Percentiles rank a stretch among this genome's conserved stretches.
Evolutionary conservation across 2,888 invertebrate species (phyloP).

Genomic region (Odontocerum albicorne): DNA sequence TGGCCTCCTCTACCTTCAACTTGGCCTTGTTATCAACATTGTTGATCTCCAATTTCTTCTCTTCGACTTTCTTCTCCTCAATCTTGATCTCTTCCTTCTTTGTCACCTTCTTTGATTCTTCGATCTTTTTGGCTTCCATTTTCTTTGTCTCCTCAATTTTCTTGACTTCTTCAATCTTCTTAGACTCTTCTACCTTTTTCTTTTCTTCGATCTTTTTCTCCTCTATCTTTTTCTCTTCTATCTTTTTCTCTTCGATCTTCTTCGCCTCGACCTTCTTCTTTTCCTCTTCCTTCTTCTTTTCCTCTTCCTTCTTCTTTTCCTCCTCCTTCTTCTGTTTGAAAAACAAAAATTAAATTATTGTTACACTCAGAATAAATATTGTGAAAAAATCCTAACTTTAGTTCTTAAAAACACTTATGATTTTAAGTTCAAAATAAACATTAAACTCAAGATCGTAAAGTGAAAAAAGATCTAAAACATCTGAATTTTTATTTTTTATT

Average conservation of each 20-base stretch:
- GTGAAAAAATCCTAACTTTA: too few species aligned
- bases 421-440: too few species aligned
- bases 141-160: constrained; percentile 58
- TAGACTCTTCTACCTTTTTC: constrained; percentile 52
- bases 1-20: constrained; percentile 50
- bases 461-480: too few species aligned
- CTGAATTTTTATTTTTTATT: too few species aligned
- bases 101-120: constrained; percentile 38
- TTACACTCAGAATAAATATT: neutral
- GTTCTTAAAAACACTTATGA: too few species aligned
- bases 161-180: constrained; percentile 38
- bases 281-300: constrained; percentile 38
- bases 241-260: constrained; percentile 35
- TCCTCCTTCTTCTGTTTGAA: constrained; percentile 45
- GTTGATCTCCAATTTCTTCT: constrained; percentile 44
- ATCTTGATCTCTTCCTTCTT: constrained; percentile 39
- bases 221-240: constrained; percentile 43
- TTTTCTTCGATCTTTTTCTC: constrained; percentile 55
- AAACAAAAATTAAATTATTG: neutral
- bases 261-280: constrained; percentile 38
- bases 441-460: too few species aligned
- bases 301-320: constrained; percentile 46
- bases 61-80: constrained; percentile 43
- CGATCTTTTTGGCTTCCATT: constrained; percentile 45
- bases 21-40: constrained; percentile 44